Percentiles rank a stretch among this genome's conserved stretches.
phyloP scores from a whole-genome alignment of 2,113 vertebrate species.

The Illadopsis cleaveri region DNA sequence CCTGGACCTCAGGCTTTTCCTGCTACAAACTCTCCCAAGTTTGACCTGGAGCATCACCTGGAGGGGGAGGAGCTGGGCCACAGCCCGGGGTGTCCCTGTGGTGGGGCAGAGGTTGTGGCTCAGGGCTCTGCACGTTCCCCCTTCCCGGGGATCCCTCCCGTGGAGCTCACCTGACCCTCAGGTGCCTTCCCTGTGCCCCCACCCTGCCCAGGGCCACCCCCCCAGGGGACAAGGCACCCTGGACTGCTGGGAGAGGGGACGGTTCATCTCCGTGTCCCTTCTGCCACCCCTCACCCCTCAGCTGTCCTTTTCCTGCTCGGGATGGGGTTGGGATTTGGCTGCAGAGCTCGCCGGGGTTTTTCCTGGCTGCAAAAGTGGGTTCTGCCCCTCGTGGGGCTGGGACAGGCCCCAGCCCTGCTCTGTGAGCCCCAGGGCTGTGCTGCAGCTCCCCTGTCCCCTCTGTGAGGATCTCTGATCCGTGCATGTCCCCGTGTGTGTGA shows the following conservation, averaged over 20 bases:
- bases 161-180: neutral
- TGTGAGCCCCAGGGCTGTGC: neutral
- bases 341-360: neutral
- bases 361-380: neutral
- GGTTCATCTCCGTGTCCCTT: fast-evolving
- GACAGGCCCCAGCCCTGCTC: fast-evolving
- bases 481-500: neutral
- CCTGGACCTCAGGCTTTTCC: neutral
- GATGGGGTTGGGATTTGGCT: neutral
- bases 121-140: neutral
- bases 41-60: neutral
- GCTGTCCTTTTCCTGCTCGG: fast-evolving
- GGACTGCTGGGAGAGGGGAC: fast-evolving
- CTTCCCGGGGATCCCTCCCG: fast-evolving
- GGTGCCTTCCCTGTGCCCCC: neutral
- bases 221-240: fast-evolving
- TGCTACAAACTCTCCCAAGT: fast-evolving
- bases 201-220: neutral
- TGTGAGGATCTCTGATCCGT: too few relatives aligned
- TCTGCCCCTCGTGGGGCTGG: fast-evolving
- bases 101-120: neutral
- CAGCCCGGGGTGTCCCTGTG: fast-evolving
- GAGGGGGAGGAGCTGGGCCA: neutral
- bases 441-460: fast-evolving
- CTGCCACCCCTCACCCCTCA: fast-evolving